These are phyloP conservation scores for Tamias sibiricus DNA, from an alignment of 2,113 vertebrate species.

Conservation along the genomic window DNA sequence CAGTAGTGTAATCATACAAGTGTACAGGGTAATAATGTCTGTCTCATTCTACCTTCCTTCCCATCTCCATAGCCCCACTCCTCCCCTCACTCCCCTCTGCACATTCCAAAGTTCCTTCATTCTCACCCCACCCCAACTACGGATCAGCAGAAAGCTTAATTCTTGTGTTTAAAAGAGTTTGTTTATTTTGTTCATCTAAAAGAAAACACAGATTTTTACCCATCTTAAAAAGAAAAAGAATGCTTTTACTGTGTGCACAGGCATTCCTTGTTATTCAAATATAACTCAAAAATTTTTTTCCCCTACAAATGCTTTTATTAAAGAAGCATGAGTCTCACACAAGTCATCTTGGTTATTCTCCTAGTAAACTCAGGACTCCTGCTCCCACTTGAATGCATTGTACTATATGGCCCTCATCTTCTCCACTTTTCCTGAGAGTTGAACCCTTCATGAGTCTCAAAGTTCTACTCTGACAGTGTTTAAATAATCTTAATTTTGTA, in stretches of 20 bases:
- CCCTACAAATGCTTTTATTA: neutral
- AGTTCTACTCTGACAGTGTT: neutral
- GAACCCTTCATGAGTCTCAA: neutral
- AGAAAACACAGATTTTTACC: neutral
- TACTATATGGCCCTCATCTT: neutral
- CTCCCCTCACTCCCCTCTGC: too few species aligned
- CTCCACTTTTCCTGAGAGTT: neutral
- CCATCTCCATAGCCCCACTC: too few species aligned
- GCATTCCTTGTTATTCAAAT: neutral
- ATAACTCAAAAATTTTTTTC: neutral
- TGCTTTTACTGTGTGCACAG: neutral
- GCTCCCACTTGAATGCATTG: neutral
- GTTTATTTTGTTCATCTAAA: neutral
- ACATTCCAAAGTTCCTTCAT: too few species aligned
- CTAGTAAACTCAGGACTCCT: neutral
- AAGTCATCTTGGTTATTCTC: neutral
- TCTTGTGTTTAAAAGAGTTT: neutral
- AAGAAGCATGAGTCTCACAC: neutral
- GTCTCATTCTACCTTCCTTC: too few species aligned
- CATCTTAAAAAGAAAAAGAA: neutral
- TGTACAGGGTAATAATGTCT: too few species aligned
- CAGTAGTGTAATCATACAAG: too few species aligned
- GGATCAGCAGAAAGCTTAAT: too few species aligned
- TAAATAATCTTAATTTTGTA: neutral
- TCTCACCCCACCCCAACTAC: too few species aligned